Conservation (phyloP, 2,888 invertebrate species). For the Drosophila differens region DNA sequence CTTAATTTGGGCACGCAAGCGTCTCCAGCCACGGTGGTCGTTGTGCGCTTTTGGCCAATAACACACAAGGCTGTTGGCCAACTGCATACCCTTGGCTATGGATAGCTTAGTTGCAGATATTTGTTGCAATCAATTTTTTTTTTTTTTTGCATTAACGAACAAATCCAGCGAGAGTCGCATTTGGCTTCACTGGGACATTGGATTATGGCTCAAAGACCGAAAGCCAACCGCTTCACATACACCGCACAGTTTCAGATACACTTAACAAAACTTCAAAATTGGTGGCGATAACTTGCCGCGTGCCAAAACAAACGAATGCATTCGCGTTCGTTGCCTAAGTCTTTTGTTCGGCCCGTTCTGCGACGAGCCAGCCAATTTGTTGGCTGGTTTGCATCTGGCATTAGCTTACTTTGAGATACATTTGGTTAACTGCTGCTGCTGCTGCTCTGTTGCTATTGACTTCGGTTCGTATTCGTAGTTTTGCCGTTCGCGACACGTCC, state of each 20-base stretch:
- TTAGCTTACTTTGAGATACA: conserved; percentile 69
- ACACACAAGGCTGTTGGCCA: conserved; percentile 42
- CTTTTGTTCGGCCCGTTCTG: conserved; percentile 59
- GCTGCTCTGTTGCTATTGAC: conserved; percentile 12
- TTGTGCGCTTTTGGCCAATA: conserved; percentile 49
- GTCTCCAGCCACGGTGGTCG: conserved; percentile 20
- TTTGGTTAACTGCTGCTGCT: conserved; percentile 21
- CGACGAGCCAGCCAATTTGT: conserved; percentile 50
- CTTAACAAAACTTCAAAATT: conserved; percentile 55
- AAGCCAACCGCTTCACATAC: conserved; percentile 7
- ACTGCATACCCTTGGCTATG: conserved; percentile 58
- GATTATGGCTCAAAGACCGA: conserved; percentile 4
- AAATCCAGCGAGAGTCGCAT: neutral
- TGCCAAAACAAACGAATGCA: conserved; percentile 40
- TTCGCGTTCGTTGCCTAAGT: conserved; percentile 74
- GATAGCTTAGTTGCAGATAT: conserved; percentile 36
- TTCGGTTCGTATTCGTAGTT: conserved; percentile 12
- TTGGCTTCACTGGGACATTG: conserved; percentile 1
- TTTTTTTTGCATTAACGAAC: neutral
- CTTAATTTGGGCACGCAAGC: conserved; percentile 53
- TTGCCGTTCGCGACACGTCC: conserved; percentile 66
- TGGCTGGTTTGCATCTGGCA: conserved; percentile 47
- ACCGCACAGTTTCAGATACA: conserved; percentile 20
- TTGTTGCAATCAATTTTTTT: conserved; percentile 45
- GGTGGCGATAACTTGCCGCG: conserved; percentile 42